Evolutionary conservation across 1,140 invertebrate species (phyloP), one percentile per base, ranked within the genome.

Genomic region (Octopus sinensis): DNA sequence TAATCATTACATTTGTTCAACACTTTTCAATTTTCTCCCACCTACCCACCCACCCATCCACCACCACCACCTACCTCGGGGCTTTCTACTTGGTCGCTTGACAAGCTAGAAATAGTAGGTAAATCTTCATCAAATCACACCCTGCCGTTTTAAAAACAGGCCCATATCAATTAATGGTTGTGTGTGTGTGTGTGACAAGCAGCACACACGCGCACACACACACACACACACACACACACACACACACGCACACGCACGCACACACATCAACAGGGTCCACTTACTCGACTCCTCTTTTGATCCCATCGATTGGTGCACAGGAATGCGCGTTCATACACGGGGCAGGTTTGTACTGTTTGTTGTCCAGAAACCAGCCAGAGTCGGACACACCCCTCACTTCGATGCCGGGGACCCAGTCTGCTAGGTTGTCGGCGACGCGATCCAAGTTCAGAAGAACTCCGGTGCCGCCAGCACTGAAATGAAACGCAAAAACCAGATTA

Each of bases 301-400:
- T 93, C 2, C 93, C 93, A 80, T 95, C 94, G 4, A 93, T 92
- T 0, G 94, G 92, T 6, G 92, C 86, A 81, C 92, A 92, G 0
- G 87, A 87, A 52, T 90, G 87, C 68, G 90, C 82, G 87, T 91
- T 90, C 53, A 88, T 84, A 82, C 92, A 92, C 10, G 88, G 84
- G 23, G 87, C 91, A 0, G 92, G 92, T 73, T 91, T 92, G 88
- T 92, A 95, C 51, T 93, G 95, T 78, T 94, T 93, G 83, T 95
- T 93, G 90, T 98, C 96, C 43, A 98, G 90, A 86, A 98, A 98
- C 97, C 96, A 98, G 17, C 96, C 96, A 4, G 96, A 97, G 89
- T 98, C 96, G 1, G 95, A 94, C 0, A 96, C 93, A 13, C 95
- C 96, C 4, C 94, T 91, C 17, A 97, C 94, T 3, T 94, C 92